Evolutionary conservation across 2,888 invertebrate species (phyloP).

Genomic region (Synanthedon myopaeformis): DNA sequence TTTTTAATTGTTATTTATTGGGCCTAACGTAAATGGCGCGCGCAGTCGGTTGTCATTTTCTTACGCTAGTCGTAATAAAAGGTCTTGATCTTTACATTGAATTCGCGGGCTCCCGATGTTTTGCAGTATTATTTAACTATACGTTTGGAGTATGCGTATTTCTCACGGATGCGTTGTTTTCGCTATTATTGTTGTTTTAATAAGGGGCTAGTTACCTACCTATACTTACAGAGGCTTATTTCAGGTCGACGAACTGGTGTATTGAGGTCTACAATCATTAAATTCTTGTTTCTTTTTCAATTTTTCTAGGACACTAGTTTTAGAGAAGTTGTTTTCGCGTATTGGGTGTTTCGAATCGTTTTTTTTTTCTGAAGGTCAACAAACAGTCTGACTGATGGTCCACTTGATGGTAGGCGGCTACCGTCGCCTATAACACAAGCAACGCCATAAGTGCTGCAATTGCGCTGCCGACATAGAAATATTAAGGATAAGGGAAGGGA

Average conservation of each 20-base stretch:
- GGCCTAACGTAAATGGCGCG: conserved; percentile 30
- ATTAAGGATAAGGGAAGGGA: too few species aligned
- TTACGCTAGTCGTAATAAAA: conserved; percentile 35
- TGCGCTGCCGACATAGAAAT: too few species aligned
- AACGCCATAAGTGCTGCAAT: too few species aligned
- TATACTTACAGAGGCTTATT: conserved; percentile 13
- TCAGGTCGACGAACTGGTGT: neutral
- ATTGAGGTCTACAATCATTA: neutral
- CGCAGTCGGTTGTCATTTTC: conserved; percentile 46
- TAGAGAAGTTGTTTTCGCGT: too few species aligned
- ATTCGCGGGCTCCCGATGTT: conserved; percentile 24
- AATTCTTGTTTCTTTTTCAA: neutral
- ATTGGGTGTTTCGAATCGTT: too few species aligned
- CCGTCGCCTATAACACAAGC: too few species aligned
- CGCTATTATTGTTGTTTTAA: conserved; percentile 31
- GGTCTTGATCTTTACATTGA: conserved; percentile 68
- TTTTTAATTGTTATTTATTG: neutral
- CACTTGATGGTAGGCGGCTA: too few species aligned
- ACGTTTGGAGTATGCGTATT: conserved; percentile 36
- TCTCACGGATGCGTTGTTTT: conserved; percentile 31
- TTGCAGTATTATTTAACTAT: conserved; percentile 32
- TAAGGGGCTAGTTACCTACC: conserved; percentile 20
- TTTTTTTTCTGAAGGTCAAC: too few species aligned
- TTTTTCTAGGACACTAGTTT: too few species aligned
- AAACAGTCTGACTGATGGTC: too few species aligned